Evolutionary conservation across 2,113 vertebrate species (phyloP).

Genomic region (Atractosteus spatula): DNA sequence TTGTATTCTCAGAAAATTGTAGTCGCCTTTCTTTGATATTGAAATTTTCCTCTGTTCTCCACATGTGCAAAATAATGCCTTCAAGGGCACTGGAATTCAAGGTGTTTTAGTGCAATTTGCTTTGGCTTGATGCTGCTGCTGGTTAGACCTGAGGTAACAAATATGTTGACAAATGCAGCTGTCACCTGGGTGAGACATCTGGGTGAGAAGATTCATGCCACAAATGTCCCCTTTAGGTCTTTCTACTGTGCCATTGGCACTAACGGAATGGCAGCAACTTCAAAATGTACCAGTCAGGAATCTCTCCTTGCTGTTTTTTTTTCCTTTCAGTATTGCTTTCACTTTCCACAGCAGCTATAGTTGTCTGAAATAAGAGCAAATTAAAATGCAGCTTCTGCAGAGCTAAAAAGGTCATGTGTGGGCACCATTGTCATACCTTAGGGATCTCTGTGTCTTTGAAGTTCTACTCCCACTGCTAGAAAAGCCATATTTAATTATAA

Average conservation of each 20-base stretch:
- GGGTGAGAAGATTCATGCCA: not conserved
- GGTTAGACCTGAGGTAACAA: not conserved
- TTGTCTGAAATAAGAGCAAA: not conserved
- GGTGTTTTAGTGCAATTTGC: not conserved
- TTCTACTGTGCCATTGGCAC: not conserved
- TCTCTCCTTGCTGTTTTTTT: not conserved
- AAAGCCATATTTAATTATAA: not conserved
- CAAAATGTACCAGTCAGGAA: not conserved
- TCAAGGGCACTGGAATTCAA: not conserved
- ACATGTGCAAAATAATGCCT: slow-evolving; percentile 7
- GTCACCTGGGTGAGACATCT: not conserved
- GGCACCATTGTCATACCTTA: not conserved
- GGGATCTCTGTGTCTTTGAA: not conserved
- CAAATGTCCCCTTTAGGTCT: not conserved
- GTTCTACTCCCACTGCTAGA: not conserved
- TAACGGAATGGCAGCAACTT: not conserved
- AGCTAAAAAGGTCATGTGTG: not conserved
- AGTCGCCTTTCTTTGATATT: not conserved
- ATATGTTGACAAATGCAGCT: slow-evolving; percentile 5
- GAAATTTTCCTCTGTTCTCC: not conserved
- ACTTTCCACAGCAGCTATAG: not conserved
- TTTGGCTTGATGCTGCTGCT: not conserved
- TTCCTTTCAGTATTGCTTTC: not conserved
- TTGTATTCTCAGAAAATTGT: not conserved
- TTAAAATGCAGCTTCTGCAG: not conserved